These are phyloP conservation scores for Corythoichthys haematopterus DNA, from an alignment of 2,113 vertebrate genomes.

Conservation along the genomic window DNA sequence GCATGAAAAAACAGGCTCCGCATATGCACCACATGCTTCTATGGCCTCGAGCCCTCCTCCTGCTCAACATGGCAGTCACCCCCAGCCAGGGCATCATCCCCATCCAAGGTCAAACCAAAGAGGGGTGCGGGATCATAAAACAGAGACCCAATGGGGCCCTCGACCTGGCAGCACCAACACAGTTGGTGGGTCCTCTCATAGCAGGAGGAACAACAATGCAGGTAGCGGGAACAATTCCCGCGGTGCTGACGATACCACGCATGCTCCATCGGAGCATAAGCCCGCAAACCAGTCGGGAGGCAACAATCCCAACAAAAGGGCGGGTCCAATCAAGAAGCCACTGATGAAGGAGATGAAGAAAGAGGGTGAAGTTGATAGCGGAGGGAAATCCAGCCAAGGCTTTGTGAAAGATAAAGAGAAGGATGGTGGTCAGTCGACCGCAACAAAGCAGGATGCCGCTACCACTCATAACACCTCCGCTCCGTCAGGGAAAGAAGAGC, in stretches of 20 bases:
- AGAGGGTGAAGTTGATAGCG: slow-evolving; percentile 64
- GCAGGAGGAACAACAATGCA: slow-evolving; percentile 67
- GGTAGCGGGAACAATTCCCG: slow-evolving; percentile 51
- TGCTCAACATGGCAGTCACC: slow-evolving; percentile 51
- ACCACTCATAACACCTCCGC: slow-evolving; percentile 50
- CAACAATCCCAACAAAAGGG: slow-evolving; percentile 64
- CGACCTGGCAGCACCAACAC: slow-evolving; percentile 77
- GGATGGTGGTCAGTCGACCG: slow-evolving; percentile 47
- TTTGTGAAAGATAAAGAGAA: slow-evolving; percentile 73
- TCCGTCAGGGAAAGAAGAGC: slow-evolving; percentile 60
- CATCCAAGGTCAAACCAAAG: slow-evolving; percentile 70
- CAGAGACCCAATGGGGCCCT: slow-evolving; percentile 89
- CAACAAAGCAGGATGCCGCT: slow-evolving; percentile 59
- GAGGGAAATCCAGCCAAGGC: slow-evolving; percentile 56
- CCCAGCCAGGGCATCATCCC: slow-evolving; percentile 57
- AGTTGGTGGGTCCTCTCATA: slow-evolving; percentile 66
- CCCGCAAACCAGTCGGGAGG: slow-evolving; percentile 54
- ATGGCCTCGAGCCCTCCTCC: slow-evolving; percentile 34
- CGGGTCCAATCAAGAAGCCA: slow-evolving; percentile 82
- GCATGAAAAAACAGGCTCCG: slow-evolving; percentile 59
- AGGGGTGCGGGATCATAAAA: slow-evolving; percentile 81
- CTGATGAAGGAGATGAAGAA: slow-evolving; percentile 71
- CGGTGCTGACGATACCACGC: slow-evolving; percentile 60
- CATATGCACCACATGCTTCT: slow-evolving; percentile 37
- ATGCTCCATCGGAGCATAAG: slow-evolving; percentile 59